Evolutionary conservation across 1,140 invertebrate genomes (phyloP).

Genomic region (Drosophila hydei): DNA sequence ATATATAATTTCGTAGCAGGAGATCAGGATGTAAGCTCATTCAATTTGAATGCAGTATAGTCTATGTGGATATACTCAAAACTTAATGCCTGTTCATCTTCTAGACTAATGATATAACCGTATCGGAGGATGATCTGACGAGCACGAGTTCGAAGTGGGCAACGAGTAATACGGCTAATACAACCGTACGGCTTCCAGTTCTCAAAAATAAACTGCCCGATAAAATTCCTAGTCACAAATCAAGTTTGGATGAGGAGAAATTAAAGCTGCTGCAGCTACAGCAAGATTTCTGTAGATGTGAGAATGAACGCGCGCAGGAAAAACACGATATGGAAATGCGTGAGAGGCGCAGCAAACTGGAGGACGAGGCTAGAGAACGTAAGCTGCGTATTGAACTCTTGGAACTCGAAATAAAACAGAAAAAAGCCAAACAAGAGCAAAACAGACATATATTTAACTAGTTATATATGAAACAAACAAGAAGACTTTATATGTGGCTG

Average conservation of each 20-base stretch:
- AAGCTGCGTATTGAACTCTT: slow-evolving; percentile 9
- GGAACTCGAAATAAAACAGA: slow-evolving; percentile 5
- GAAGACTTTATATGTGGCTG: neutral
- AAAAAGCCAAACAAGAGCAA: slow-evolving; percentile 2
- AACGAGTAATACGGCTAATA: neutral
- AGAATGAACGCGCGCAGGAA: slow-evolving; percentile 12
- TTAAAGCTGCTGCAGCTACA: neutral
- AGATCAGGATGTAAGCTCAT: slow-evolving; percentile 1
- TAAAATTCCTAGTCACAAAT: neutral
- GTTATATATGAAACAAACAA: neutral
- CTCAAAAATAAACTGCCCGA: neutral
- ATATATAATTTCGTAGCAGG: neutral
- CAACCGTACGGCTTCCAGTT: neutral
- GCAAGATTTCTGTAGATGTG: slow-evolving; percentile 11
- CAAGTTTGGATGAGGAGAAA: neutral
- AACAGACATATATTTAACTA: neutral
- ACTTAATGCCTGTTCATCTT: neutral
- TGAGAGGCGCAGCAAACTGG: slow-evolving; percentile 1
- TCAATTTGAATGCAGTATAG: neutral
- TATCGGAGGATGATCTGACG: slow-evolving; percentile 7
- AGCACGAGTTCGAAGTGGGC: slow-evolving; percentile 8
- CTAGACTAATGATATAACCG: neutral
- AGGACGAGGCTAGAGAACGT: slow-evolving; percentile 4
- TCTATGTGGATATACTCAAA: neutral
- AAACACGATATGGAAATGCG: slow-evolving; percentile 11